A percentile compares a stretch with the other conserved stretches of the same genome.
phyloP scores from a whole-genome alignment of 2,888 invertebrate species.

The Erebia palarica region DNA sequence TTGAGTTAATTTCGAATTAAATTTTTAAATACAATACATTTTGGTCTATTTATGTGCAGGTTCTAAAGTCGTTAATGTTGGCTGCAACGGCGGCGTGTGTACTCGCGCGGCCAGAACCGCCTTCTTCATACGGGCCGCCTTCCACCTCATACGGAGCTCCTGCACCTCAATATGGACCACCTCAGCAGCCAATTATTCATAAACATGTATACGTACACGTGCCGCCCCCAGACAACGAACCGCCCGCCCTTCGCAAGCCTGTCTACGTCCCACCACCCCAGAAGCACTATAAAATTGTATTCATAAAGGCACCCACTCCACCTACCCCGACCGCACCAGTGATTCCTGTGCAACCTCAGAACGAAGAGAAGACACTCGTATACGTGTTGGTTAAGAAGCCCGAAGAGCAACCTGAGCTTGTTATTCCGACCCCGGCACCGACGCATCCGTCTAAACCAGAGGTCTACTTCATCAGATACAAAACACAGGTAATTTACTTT shows the following conservation, averaged over 20 bases:
- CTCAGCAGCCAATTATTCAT: conserved; percentile 90
- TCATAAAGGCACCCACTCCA: conserved; percentile 88
- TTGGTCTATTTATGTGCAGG: conserved; percentile 62
- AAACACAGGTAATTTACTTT: conserved; percentile 85
- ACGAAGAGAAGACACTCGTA: conserved; percentile 94
- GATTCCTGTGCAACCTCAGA: conserved; percentile 88
- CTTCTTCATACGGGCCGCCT: conserved; percentile 83
- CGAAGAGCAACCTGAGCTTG: conserved; percentile 90
- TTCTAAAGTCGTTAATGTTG: conserved; percentile 71
- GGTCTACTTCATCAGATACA: conserved; percentile 95
- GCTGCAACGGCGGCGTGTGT: conserved; percentile 71
- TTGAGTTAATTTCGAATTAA: not conserved
- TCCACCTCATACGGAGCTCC: conserved; percentile 80
- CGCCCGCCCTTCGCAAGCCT: conserved; percentile 84
- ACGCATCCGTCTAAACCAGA: conserved; percentile 95
- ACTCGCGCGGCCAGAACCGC: conserved; percentile 81
- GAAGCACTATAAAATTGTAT: conserved; percentile 92
- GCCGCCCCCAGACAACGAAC: conserved; percentile 93
- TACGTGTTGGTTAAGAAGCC: conserved; percentile 95
- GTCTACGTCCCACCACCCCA: conserved; percentile 84
- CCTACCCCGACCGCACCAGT: conserved; percentile 84
- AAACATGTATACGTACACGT: conserved; percentile 96
- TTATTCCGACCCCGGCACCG: conserved; percentile 90
- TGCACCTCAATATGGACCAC: conserved; percentile 86
- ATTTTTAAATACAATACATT: not conserved